A percentile compares a stretch with the other conserved stretches of the same genome.
phyloP scores from a whole-genome alignment of 2,888 invertebrate species.

The Argyresthia albistria region DNA sequence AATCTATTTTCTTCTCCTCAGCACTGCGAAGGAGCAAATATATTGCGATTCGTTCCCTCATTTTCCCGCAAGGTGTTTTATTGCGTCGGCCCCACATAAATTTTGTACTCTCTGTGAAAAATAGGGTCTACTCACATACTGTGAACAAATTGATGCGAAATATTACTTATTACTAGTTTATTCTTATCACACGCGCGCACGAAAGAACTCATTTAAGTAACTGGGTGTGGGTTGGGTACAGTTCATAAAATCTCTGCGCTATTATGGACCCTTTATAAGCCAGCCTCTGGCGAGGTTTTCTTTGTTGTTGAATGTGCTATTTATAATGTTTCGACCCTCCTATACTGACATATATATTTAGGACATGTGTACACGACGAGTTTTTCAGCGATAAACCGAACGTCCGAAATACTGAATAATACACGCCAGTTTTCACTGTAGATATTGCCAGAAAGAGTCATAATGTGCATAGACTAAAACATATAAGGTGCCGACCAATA shows the following conservation, averaged over 20 bases:
- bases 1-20: constrained; percentile 41
- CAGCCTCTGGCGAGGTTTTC: too few species aligned
- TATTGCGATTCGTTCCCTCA: constrained; percentile 70
- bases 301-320: too few species aligned
- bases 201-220: not conserved
- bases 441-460: too few species aligned
- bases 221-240: not conserved
- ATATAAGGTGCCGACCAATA: too few species aligned
- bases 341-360: too few species aligned
- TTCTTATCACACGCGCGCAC: constrained; percentile 33
- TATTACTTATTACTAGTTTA: constrained; percentile 50
- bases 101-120: constrained; percentile 66
- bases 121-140: constrained; percentile 49
- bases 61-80: constrained; percentile 71
- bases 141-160: constrained; percentile 52
- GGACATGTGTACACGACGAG: too few species aligned
- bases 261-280: not conserved
- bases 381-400: too few species aligned
- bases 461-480: too few species aligned
- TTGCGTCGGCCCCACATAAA: constrained; percentile 68
- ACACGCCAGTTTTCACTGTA: too few species aligned
- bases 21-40: constrained; percentile 54
- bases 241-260: not conserved
- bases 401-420: too few species aligned
- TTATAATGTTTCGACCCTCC: too few species aligned